Percentiles rank a stretch among this genome's conserved stretches.
Evolutionary conservation across 2,888 invertebrate species (phyloP).

Genomic region (Sabatieria punctata): DNA sequence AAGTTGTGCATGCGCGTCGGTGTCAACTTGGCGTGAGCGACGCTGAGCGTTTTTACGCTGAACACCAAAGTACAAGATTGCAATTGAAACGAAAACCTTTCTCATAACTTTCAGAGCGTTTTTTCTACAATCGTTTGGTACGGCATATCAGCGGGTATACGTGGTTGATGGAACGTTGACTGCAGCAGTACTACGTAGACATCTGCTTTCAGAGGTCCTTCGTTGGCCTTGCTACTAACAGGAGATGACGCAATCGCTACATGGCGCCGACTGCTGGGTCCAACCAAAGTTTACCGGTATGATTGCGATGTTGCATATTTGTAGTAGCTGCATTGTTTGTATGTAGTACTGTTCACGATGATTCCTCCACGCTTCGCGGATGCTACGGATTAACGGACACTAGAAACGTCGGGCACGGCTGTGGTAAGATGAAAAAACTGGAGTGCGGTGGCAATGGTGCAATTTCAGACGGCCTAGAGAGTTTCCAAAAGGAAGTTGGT

Average conservation of each 20-base stretch:
- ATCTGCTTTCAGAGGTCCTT: constrained; percentile 8
- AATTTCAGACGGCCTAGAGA: too few species aligned
- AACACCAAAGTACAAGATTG: constrained; percentile 8
- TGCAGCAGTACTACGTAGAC: not conserved
- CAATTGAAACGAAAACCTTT: not conserved
- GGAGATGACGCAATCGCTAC: constrained; percentile 7
- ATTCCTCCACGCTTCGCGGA: constrained; percentile 61
- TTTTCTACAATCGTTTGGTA: constrained; percentile 20
- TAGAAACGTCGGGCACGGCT: constrained; percentile 81
- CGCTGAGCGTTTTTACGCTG: constrained; percentile 13
- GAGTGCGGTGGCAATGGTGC: too few species aligned
- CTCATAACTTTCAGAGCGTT: constrained; percentile 16
- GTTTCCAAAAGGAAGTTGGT: too few species aligned
- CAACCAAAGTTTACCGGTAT: too few species aligned
- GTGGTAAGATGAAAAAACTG: constrained; percentile 44
- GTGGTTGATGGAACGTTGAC: not conserved
- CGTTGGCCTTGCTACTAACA: constrained; percentile 2
- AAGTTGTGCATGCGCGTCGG: constrained; percentile 11
- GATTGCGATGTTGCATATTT: too few species aligned
- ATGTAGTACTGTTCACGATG: constrained; percentile 55
- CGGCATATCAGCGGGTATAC: constrained; percentile 16
- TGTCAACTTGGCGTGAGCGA: constrained; percentile 9
- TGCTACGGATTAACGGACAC: constrained; percentile 78
- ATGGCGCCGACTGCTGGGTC: constrained; percentile 9
- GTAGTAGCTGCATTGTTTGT: too few species aligned